A percentile compares a stretch with the other conserved stretches of the same genome.
Conservation (phyloP, 2,113 vertebrate genomes). For the Halichoerus grypus region DNA sequence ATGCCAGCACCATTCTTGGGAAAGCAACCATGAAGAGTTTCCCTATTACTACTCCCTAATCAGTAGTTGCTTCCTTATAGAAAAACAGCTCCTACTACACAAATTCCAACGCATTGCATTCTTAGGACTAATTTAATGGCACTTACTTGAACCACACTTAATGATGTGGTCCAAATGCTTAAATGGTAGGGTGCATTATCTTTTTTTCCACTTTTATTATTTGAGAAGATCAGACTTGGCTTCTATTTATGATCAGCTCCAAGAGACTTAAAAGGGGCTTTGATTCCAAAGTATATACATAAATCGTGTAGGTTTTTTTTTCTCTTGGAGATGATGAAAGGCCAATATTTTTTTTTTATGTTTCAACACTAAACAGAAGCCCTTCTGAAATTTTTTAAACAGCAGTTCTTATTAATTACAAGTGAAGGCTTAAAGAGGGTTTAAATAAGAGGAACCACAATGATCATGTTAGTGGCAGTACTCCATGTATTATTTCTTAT, state of each 20-base stretch:
- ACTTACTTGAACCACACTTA: constrained; percentile 1
- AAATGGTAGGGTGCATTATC: constrained; percentile 1
- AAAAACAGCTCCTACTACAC: background rate
- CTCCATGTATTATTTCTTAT: background rate
- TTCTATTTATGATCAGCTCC: constrained; percentile 80
- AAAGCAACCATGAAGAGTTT: background rate
- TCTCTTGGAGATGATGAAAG: constrained; percentile 86
- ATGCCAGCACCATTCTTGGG: background rate
- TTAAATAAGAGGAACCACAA: constrained; percentile 83
- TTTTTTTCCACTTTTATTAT: constrained; percentile 62
- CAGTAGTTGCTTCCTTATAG: background rate
- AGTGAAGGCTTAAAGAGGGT: constrained; percentile 84
- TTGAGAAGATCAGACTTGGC: constrained; percentile 58
- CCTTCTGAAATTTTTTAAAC: constrained; percentile 82
- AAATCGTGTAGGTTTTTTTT: constrained; percentile 16
- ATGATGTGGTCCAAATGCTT: constrained; percentile 40
- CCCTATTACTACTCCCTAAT: background rate
- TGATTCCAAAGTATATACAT: constrained; percentile 82
- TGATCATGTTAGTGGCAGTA: background rate
- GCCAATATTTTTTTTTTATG: constrained; percentile 86
- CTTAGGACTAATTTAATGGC: constrained; percentile 21
- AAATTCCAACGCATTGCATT: background rate
- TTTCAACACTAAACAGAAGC: constrained; percentile 82
- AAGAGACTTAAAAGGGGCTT: constrained; percentile 84
- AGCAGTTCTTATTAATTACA: constrained; percentile 87